phyloP scores from a whole-genome alignment of 2,888 invertebrate genomes.

The Abscondita cerata region DNA sequence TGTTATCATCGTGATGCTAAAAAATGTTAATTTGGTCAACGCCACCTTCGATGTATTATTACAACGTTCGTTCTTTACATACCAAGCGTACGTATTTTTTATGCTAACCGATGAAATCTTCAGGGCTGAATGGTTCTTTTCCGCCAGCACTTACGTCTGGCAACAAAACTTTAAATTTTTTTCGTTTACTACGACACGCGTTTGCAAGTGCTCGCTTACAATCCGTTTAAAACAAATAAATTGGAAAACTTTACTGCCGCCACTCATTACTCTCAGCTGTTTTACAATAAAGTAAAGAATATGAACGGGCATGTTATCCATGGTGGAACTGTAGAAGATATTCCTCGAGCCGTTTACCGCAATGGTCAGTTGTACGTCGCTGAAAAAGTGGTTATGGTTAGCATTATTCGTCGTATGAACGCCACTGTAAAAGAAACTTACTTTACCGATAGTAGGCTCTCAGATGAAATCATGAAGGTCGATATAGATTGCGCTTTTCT shows the following conservation, averaged over 20 bases:
- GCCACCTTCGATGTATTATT: no score
- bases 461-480: neutral
- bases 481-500: neutral
- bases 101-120: no score
- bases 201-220: neutral
- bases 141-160: no score
- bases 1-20: no score
- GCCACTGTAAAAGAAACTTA: no score
- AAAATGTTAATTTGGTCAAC: no score
- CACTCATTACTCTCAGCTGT: neutral
- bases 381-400: no score
- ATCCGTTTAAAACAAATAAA: neutral
- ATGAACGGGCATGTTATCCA: neutral
- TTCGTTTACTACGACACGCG: neutral
- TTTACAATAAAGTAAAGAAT: neutral
- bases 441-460: neutral
- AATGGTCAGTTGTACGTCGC: no score
- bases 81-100: no score
- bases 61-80: no score
- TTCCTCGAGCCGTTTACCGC: neutral
- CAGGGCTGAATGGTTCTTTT: no score
- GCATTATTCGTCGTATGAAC: no score
- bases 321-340: neutral
- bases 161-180: neutral
- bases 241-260: neutral